Base-by-base conservation (phyloP, 2,797 vertebrate genomes). In the Typhlichthys eigenmanni region DNA sequence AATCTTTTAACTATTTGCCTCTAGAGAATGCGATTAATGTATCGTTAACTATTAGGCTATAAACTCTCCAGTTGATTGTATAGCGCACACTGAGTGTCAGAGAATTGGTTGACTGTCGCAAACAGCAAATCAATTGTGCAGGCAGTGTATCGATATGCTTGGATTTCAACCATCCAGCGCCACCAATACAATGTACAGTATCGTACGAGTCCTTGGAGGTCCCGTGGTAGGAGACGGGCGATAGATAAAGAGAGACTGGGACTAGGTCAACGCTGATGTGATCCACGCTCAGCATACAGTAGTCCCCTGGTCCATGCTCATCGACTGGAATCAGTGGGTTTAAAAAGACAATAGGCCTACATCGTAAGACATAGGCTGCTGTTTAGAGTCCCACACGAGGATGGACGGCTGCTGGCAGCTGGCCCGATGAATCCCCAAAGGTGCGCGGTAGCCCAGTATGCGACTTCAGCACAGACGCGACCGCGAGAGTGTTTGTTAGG, bases 391-490 rank as follows among this genome's bases (percentile, higher is more conserved):
- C 69, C 13, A 43, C 45, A 48, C 12, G 34, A 34, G 34, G 34
- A 34, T 34, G 14, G n/a, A 50, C 57, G 6, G 16, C 46, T n/a
- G 11, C 7, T 47, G 64, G n/a, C 34, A 71, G 19, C 19, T 19
- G 19, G 19, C 19, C 16, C 19, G 5, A 58, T 16, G 14, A 46
- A 58, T 51, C 64, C 29, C 10, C 14, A 46, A 56, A 7, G 34
- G 7, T 19, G 34, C 34, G 34, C 34, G 34, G 34, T 34, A 34
- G 34, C 34, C 9, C 64, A 47, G 47, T 68, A 34, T 2, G 19
- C 19, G 60, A 61, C 58, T 68, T 10, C 63, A 64, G 79, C 80
- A 85, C 74, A 19, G 19, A 76, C 79, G 74, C 62, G 74, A 62
- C 43, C 29, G 67, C 55, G 4, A 60, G 58, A 51, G 46, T 48